phyloP scores from a whole-genome alignment of 2,888 invertebrate genomes.

The Invenusta paracnida region DNA sequence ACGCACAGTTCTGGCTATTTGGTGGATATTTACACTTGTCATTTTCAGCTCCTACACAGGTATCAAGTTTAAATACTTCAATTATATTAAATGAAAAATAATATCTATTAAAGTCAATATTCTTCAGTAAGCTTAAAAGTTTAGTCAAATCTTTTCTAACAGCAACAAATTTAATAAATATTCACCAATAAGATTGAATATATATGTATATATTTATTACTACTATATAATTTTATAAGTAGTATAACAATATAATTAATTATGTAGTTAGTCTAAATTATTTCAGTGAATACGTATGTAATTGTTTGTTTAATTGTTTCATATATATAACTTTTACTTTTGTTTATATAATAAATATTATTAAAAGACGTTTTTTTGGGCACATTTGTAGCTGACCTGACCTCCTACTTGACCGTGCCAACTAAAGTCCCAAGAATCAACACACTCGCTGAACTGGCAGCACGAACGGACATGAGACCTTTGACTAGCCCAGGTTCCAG shows the following conservation, averaged over 20 bases:
- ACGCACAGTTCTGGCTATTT: background rate
- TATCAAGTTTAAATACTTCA: background rate
- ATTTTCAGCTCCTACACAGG: background rate
- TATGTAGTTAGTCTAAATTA: too few relatives aligned
- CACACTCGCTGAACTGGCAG: background rate
- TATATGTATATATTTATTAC: background rate
- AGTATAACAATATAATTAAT: too few relatives aligned
- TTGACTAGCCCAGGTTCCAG: background rate
- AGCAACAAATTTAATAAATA: too few relatives aligned
- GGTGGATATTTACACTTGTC: background rate
- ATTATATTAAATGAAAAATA: too few relatives aligned
- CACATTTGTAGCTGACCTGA: background rate
- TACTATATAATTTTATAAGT: background rate
- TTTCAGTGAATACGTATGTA: too few relatives aligned
- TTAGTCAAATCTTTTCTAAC: too few relatives aligned
- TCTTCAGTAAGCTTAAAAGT: too few relatives aligned
- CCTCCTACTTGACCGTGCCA: background rate
- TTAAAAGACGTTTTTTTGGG: too few relatives aligned
- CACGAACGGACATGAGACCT: background rate
- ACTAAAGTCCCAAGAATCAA: background rate
- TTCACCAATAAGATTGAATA: background rate
- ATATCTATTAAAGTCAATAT: too few relatives aligned
- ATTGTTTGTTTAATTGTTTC: too few relatives aligned
- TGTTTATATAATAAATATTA: too few relatives aligned
- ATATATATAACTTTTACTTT: too few relatives aligned